These are phyloP conservation scores for Oreochromis grahami DNA, from an alignment of 2,797 vertebrate species.

Conservation along the genomic window DNA sequence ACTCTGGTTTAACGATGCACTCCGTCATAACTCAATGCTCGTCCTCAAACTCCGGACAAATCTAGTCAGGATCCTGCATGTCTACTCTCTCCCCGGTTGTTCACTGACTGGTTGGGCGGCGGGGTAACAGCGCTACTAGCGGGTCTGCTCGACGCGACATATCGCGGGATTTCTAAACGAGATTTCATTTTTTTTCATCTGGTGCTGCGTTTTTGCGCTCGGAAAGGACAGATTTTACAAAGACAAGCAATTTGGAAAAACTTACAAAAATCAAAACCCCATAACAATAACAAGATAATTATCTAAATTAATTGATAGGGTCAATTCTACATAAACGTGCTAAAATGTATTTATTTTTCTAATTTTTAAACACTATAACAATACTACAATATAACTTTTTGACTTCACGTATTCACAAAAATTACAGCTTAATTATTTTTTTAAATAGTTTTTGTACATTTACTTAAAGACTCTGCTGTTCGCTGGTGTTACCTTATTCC, in stretches of 20 bases:
- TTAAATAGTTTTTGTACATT: not conserved
- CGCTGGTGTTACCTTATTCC: too few species aligned
- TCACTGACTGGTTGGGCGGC: slow-evolving; percentile 7
- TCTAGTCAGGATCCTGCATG: slow-evolving; percentile 4
- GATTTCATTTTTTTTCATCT: not conserved
- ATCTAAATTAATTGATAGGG: not conserved
- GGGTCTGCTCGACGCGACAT: not conserved
- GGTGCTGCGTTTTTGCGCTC: not conserved
- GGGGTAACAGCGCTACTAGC: not conserved
- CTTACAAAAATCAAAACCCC: not conserved
- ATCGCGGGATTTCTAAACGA: slow-evolving; percentile 44
- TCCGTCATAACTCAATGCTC: slow-evolving; percentile 19
- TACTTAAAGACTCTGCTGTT: too few species aligned
- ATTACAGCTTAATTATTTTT: not conserved
- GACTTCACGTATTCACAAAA: not conserved
- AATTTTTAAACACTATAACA: not conserved
- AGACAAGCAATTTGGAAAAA: not conserved
- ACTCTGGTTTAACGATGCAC: not conserved
- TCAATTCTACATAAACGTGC: not conserved
- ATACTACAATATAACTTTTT: not conserved
- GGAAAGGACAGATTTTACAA: not conserved
- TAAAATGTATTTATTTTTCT: not conserved
- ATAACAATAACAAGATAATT: not conserved
- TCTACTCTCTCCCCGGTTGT: not conserved
- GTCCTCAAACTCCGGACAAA: not conserved